These are phyloP conservation scores for Acropora tenuis DNA, from an alignment of 64 coral and sea anemone species.

Conservation along the genomic window DNA sequence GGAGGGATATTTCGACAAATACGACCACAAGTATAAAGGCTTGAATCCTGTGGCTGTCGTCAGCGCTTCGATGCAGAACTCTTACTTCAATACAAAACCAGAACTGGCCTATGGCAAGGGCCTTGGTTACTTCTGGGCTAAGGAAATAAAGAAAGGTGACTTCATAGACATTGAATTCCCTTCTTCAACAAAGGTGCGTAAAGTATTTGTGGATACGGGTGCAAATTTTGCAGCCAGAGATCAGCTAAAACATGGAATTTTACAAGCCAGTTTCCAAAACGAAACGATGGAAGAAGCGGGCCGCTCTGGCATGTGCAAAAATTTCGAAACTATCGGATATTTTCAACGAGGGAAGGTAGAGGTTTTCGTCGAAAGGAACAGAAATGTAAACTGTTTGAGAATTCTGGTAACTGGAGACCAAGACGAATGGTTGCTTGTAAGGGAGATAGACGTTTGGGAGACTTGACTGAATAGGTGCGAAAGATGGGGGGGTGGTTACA, in stretches of 20 bases:
- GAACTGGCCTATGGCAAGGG: conserved; percentile 5
- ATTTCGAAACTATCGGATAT: neutral
- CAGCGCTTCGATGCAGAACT: neutral
- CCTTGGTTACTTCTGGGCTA: conserved; percentile 9
- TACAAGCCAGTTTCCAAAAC: neutral
- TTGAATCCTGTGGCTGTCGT: conserved; percentile 12
- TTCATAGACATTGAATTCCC: conserved; percentile 14
- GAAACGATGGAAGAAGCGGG: neutral
- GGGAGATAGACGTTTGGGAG: conserved; percentile 38
- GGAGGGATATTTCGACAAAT: neutral
- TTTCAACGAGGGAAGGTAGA: neutral
- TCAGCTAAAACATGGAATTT: neutral
- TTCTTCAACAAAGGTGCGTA: neutral
- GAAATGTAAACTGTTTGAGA: neutral
- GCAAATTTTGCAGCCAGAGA: neutral
- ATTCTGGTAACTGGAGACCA: neutral
- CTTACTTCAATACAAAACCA: neutral
- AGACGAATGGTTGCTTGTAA: conserved; percentile 7
- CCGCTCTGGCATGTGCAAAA: neutral
- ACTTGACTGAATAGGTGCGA: no score
- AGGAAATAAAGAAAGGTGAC: neutral
- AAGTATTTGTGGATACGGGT: conserved; percentile 39
- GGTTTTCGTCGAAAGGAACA: neutral
- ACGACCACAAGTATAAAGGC: neutral
- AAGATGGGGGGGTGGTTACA: no score